These are phyloP conservation scores for Rugalucina vietnamica DNA, from an alignment of 2,888 invertebrate species.

Conservation along the genomic window DNA sequence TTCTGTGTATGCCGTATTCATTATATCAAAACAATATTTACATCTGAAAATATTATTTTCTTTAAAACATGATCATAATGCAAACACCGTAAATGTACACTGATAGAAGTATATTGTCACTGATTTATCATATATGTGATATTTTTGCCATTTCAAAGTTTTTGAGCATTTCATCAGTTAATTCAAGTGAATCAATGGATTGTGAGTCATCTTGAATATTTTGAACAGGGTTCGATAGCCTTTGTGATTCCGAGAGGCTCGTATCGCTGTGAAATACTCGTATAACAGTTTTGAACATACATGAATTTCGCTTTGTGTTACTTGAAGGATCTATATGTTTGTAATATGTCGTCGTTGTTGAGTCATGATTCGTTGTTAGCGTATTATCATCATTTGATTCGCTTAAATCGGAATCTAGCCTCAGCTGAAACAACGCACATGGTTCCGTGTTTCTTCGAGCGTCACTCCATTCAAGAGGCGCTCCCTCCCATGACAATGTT, in stretches of 20 bases:
- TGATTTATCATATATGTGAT: conserved; percentile 50
- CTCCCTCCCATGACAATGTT: conserved; percentile 61
- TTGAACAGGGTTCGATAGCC: no score
- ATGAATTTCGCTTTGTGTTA: not conserved
- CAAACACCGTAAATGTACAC: no score
- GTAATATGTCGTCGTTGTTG: not conserved
- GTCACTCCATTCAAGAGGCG: conserved; percentile 55
- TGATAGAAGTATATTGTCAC: no score
- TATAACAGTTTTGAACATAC: not conserved
- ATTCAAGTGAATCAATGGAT: conserved; percentile 64
- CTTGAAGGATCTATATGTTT: not conserved
- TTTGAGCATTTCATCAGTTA: conserved; percentile 66
- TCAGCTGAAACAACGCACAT: not conserved
- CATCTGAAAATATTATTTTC: no score
- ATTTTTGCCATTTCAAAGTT: conserved; percentile 63
- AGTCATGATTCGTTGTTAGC: not conserved
- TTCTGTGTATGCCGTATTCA: no score
- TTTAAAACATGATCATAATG: no score
- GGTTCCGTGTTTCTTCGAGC: conserved; percentile 59
- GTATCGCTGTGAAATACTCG: conserved; percentile 67
- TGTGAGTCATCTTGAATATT: conserved; percentile 29
- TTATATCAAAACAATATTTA: no score
- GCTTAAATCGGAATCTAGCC: not conserved
- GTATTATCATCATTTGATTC: not conserved
- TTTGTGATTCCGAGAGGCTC: no score